Evolutionary conservation across 2,888 invertebrate genomes (phyloP), one percentile per base, ranked within the genome.

Genomic region (Athrips mouffetella): DNA sequence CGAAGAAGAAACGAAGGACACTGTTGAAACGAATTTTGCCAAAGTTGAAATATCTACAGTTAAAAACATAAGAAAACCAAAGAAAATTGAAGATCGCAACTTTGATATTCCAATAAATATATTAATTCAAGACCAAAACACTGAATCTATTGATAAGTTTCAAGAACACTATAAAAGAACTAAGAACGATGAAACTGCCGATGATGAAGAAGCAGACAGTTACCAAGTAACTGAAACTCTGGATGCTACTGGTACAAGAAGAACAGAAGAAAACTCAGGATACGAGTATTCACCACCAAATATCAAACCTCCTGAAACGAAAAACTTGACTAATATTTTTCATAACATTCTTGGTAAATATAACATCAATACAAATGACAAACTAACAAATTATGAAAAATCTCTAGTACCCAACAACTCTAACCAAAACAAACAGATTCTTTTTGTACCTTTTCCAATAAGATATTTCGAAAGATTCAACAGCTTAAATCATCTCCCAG

Each of bases 401-500:
- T 85, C 86, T 1, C 63, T 65, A 16, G 63, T 47, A 11, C 51
- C 41, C 54, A 69, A 65, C 37, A 58, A 54, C 27, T 52, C 52
- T 2, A n/a, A 49, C 2, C 18, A 18, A 13, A 59, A 56, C 42
- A 49, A 48, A 33, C 52, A 53, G 11, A 57, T 53, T 33, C n/a
- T 55, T 20, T 49, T 59, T 5, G 49, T 64, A 23, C 59, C 61
- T 2, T 30, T 65, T 16, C 65, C 69, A 3, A 29, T 65, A 40
- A 60, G 53, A 50, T 48, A 57, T 41, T 65, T 65, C 16, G 53
- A 63, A 42, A 72, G 86, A 47, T 89, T 85, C 64, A 91, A 91
- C 65, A 90, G 82, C 66, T 77, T 80, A 40, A 84, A 91, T 64
- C 90, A 91, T 78, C 77, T 86, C 42, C 86, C 91, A 1, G 71